A percentile compares a stretch with the other conserved stretches of the same genome.
These are phyloP conservation scores for Phalacrocorax brasilianus DNA, from an alignment of 2,113 vertebrate genomes.

Conservation along the genomic window DNA sequence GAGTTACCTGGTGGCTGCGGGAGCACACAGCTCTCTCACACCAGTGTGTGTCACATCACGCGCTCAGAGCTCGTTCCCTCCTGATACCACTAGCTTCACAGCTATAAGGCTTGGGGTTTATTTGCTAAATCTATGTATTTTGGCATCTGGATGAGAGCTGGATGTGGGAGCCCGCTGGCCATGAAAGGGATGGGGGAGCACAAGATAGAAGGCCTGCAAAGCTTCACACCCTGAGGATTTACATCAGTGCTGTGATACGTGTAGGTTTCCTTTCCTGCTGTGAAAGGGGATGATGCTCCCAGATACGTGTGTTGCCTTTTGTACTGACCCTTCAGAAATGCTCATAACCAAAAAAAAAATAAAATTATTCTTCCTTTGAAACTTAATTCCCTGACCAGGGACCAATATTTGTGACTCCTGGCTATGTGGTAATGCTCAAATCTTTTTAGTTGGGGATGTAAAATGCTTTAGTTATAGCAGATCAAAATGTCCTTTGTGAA, in stretches of 20 bases:
- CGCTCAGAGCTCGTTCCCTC: not conserved
- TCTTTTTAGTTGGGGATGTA: not conserved
- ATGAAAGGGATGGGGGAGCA: not conserved
- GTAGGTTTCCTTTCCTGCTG: not conserved
- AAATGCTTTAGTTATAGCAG: not conserved
- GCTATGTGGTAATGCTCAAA: not conserved
- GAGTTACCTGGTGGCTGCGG: not conserved
- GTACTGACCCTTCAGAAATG: not conserved
- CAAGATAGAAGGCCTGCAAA: not conserved
- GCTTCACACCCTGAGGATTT: not conserved
- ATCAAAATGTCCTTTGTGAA: not conserved
- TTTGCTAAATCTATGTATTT: not conserved
- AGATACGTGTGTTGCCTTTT: not conserved
- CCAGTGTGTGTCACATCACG: not conserved
- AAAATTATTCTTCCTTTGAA: not conserved
- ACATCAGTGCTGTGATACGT: not conserved
- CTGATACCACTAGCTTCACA: not conserved
- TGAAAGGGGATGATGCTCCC: not conserved
- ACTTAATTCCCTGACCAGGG: not conserved
- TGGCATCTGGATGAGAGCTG: not conserved
- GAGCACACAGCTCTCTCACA: not conserved
- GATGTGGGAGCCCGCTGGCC: not conserved
- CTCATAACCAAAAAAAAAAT: rapidly evolving
- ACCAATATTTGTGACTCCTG: not conserved
- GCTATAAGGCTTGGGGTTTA: not conserved